A percentile compares a stretch with the other conserved stretches of the same genome.
Evolutionary conservation across 1,140 invertebrate genomes (phyloP).

Genomic region (Trissolcus basalis): DNA sequence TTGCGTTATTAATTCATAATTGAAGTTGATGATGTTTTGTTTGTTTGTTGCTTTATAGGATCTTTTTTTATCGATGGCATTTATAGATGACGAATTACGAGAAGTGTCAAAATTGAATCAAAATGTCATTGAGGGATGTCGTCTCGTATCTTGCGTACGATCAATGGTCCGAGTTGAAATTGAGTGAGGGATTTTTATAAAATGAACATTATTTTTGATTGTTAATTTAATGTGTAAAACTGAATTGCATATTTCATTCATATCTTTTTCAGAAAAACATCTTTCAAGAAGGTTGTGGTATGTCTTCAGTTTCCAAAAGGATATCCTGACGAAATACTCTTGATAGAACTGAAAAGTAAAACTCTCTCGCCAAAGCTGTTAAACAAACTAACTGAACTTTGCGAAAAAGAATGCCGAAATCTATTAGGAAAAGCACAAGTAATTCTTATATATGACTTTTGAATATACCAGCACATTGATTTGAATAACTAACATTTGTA

Average conservation of each 20-base stretch:
- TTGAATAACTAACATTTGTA: constrained; percentile 3
- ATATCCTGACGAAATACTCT: constrained; percentile 78
- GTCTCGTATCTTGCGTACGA: constrained; percentile 81
- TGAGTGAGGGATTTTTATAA: too few relatives aligned
- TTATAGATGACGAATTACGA: constrained; percentile 80
- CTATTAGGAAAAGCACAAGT: constrained; percentile 79
- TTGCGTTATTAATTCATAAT: too few relatives aligned
- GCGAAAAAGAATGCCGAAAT: constrained; percentile 82
- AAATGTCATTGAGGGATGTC: constrained; percentile 78
- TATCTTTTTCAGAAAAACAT: constrained; percentile 77
- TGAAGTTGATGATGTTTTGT: too few relatives aligned
- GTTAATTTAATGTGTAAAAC: too few relatives aligned
- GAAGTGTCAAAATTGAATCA: constrained; percentile 81
- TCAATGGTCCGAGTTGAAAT: constrained; percentile 83
- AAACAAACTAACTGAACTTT: constrained; percentile 79
- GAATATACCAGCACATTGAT: too few relatives aligned
- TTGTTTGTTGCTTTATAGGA: constrained; percentile 3
- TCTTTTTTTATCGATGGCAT: constrained; percentile 76
- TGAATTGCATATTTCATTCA: background rate
- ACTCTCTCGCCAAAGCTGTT: constrained; percentile 81
- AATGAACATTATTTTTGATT: constrained; percentile 6
- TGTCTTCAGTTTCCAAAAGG: constrained; percentile 82
- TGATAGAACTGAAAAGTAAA: constrained; percentile 86
- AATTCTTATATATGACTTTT: background rate
- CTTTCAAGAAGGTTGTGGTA: constrained; percentile 79